Base-by-base conservation (phyloP, 2,888 invertebrate species). In the Machimus rusticus region DNA sequence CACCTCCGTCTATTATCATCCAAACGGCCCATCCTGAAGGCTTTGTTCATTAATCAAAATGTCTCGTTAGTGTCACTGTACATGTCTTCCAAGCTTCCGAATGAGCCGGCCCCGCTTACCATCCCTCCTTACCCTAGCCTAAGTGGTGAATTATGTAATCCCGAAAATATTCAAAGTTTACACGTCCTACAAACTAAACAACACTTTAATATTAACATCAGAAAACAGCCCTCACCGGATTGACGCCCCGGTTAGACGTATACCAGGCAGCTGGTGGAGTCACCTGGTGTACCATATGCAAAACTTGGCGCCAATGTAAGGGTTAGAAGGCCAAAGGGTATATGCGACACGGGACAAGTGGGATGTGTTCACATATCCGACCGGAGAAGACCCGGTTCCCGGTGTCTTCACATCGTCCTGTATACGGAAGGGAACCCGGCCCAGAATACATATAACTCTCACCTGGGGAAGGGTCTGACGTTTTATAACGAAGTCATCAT, bases 401-500 rank as follows among this genome's bases (percentile, higher is more conserved):
- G 43, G 43, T 46, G 43, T 46, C 14, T 46, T 84, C 23, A 23
- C 66, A 66, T 9, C 66, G 12, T 66, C 12, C 28, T 55, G 55
- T 19, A 31, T 31, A 19, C n/a, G 8, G 28, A 57, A 66, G 19
- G 19, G 66, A 31, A n/a, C 12, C 55, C 39, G 14, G n/a, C n/a
- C 66, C 66, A 37, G 37, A 28, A 19, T n/a, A n/a, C n/a, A n/a
- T n/a, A n/a, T 28, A 12, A 28, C 46, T 31, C 31, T 31, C 31
- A 74, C 74, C 46, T 85, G 74, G 85, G 74, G 85, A n/a, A 74
- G 55, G 55, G 37, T n/a, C 57, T 84, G 82, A 84, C 74, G 12
- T 74, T 74, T 85, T 85, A 85, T 74, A 85, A 85, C 85, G 85
- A 85, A 85, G 85, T 85, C 85, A 85, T 85, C 74, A 85, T 85